phyloP scores from a whole-genome alignment of 2,888 invertebrate genomes.

The Sarcophaga carnaria region DNA sequence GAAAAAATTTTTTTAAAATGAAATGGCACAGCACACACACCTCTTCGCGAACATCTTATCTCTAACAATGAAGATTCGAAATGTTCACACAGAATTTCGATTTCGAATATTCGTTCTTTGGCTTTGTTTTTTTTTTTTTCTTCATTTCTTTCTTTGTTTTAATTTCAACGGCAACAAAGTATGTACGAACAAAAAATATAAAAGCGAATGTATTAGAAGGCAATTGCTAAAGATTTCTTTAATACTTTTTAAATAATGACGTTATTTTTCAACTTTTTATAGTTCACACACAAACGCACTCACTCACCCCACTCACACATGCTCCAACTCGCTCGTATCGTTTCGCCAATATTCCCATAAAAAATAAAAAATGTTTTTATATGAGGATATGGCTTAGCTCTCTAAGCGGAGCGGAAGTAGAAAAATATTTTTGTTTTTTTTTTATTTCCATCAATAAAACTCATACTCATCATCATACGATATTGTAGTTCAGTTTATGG shows the following conservation, averaged over 20 bases:
- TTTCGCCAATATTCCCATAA: too few relatives aligned
- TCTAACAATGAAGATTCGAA: constrained; percentile 35
- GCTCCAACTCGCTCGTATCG: too few relatives aligned
- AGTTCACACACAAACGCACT: too few relatives aligned
- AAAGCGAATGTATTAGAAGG: background rate
- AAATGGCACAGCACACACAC: background rate
- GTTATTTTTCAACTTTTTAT: background rate
- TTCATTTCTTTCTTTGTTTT: background rate
- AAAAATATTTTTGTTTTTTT: background rate
- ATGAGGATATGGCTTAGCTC: too few relatives aligned
- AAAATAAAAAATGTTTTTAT: too few relatives aligned
- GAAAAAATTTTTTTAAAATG: constrained; percentile 8
- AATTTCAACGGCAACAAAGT: background rate
- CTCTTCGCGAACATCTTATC: background rate
- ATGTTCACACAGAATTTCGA: constrained; percentile 26
- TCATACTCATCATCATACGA: background rate
- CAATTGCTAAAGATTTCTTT: constrained; percentile 16
- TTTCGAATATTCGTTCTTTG: background rate
- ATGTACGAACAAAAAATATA: background rate
- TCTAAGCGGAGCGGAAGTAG: background rate
- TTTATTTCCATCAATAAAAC: constrained; percentile 35
- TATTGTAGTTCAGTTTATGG: constrained; percentile 18
- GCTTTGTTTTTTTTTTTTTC: background rate
- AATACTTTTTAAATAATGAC: constrained; percentile 7
- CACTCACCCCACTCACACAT: too few relatives aligned